Base-by-base conservation (phyloP, 2,888 invertebrate species). In the Heliconius sara region DNA sequence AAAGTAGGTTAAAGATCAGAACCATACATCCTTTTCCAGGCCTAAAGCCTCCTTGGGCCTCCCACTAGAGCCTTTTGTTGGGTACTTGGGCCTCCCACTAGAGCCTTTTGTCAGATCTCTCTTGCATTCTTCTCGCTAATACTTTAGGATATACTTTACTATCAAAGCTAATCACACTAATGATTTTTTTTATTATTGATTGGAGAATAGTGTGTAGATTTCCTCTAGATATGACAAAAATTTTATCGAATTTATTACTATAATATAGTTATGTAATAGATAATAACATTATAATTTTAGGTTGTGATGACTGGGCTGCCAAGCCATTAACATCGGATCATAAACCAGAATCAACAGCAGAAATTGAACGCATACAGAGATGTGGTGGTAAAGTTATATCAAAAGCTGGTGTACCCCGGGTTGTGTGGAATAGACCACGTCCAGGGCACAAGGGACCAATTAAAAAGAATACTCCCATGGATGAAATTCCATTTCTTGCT, bases 351-450 rank as follows among this genome's bases (percentile, higher is more conserved):
- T 97, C 97, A 80, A 96, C 96, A 12, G 96, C 96, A 10, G 99
- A 99, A 94, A 97, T 97, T 91, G 95, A 96, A 47, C 96, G 99
- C 70, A 99, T 99, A 84, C 96, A 97, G 82, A 96, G 96, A 84
- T 97, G 97, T 84, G 98, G 98, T 2, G 98, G 98, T 5, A 98
- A 98, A 95, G 95, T 95, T 5, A 89, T 96, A 19, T 96, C 96
- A 27, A 97, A 97, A 86, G 96, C 97, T 0, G 99, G 99, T 2
- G 99, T 99, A 0, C 98, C 98, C 0, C 96, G 99, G 67, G 99
- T 99, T 0, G 99, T 99, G 0, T 99, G 99, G 99, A 98, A 98
- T 91, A 96, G 99, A 85, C 99, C 99, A 0, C 95, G 97, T 57
- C 96, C 97, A 65, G 98, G 98, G 16, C 95, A 95, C 86, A 95